Conservation (phyloP, 2,888 invertebrate species). For the Pherbina coryleti region DNA sequence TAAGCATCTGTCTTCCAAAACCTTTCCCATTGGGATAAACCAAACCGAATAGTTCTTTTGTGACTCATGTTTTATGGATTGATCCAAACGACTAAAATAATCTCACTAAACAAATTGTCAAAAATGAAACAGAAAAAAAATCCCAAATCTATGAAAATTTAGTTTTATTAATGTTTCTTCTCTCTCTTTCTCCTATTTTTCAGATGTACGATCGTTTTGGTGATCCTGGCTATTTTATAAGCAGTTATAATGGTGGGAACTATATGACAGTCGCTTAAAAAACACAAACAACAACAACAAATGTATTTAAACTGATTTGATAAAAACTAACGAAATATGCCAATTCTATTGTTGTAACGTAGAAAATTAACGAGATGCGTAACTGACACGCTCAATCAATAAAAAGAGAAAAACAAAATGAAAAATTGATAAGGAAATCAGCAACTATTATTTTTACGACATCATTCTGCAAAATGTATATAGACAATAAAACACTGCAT, state of each 20-base stretch:
- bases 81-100: too few relatives aligned
- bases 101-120: too few relatives aligned
- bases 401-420: neutral
- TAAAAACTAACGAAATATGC: conserved; percentile 8
- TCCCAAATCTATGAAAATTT: too few relatives aligned
- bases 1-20: too few relatives aligned
- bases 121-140: too few relatives aligned
- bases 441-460: neutral
- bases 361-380: conserved; percentile 17
- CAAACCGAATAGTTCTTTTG: too few relatives aligned
- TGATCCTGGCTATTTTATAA: conserved; percentile 66
- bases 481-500: neutral
- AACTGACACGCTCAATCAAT: conserved; percentile 11
- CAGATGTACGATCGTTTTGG: conserved; percentile 66
- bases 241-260: conserved; percentile 62
- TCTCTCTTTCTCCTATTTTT: conserved; percentile 48
- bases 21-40: too few relatives aligned
- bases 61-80: too few relatives aligned
- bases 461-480: conserved; percentile 32
- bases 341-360: conserved; percentile 14
- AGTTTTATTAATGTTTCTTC: conserved; percentile 37
- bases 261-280: conserved; percentile 65
- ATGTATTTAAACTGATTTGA: conserved; percentile 6
- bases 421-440: neutral
- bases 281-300: neutral